A percentile compares a stretch with the other conserved stretches of the same genome.
phyloP scores from a whole-genome alignment of 2,113 vertebrate genomes.

The Python bivittatus region DNA sequence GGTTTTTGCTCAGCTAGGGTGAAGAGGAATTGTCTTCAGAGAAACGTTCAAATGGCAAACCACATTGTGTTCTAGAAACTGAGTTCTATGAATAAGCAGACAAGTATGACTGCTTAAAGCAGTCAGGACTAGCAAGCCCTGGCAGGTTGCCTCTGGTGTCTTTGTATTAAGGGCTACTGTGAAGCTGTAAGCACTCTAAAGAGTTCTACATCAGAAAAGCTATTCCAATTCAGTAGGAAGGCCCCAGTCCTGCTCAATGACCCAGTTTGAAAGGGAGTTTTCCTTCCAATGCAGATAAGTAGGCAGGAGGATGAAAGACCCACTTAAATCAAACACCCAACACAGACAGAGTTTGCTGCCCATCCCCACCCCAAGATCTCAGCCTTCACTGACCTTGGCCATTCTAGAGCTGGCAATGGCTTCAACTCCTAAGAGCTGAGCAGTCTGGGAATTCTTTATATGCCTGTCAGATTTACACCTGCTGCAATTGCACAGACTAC shows the following conservation, averaged over 20 bases:
- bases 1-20: background rate
- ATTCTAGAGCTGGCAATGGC: background rate
- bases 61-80: background rate
- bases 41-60: background rate
- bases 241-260: background rate
- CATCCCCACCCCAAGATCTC: background rate
- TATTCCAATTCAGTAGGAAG: background rate
- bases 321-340: background rate
- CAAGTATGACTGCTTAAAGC: background rate
- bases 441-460: background rate
- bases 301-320: background rate
- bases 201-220: background rate
- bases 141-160: background rate
- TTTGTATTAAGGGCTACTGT: background rate
- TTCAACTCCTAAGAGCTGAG: background rate
- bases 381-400: background rate
- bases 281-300: background rate
- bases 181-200: background rate
- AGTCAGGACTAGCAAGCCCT: no score
- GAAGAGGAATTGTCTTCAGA: background rate
- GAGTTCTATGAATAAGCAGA: background rate
- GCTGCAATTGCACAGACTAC: background rate
- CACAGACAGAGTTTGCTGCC: background rate
- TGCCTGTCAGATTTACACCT: background rate
- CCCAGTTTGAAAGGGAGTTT: background rate